Evolutionary conservation across 2,797 vertebrate genomes (phyloP), one percentile per base, ranked within the genome.

Genomic region (Sciaenops ocellatus): DNA sequence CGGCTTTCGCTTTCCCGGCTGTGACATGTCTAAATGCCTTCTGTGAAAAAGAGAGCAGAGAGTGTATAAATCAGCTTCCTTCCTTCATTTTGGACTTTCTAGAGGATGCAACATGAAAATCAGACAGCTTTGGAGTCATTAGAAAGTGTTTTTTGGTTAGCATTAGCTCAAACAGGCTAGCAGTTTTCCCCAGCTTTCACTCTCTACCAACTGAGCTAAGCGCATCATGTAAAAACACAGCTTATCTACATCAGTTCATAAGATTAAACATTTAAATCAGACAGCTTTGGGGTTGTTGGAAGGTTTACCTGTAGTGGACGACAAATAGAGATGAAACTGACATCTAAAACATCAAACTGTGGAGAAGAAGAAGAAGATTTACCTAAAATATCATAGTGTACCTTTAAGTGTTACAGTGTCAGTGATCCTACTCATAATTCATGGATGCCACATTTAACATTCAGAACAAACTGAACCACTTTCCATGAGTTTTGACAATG

Each of bases 401-500:
- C 38, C n/a, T 62, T 78, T 30, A 64, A 79, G 70, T 18, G 6
- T 76, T 61, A 66, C 10, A 34, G 75, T 71, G 74, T 82, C 73
- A 54, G 81, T 81, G 73, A 81, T 66, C 66, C 44, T 71, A 75
- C 69, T 80, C 57, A 50, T 64, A 74, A 76, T 60, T 80, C 55
- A 78, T 78, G 69, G 82, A 80, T 61, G 67, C 62, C 73, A 84
- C 78, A 77, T 77, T 69, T 73, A 76, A 80, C 84, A 85, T 85
- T 93, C 67, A 69, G 74, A 85, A 67, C 62, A 73, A 87, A 86
- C 71, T 69, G 38, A 88, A 73, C 59, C 62, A 71, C 69, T 65
- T 64, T 71, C 66, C 42, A 73, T 80, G 77, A 80, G 80, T 78
- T 69, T 72, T 69, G 68, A 90, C 67, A 73, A 84, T 72, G 79